These are phyloP conservation scores for Cecropterus lyciades DNA, from an alignment of 1,140 invertebrate genomes.

Conservation along the genomic window DNA sequence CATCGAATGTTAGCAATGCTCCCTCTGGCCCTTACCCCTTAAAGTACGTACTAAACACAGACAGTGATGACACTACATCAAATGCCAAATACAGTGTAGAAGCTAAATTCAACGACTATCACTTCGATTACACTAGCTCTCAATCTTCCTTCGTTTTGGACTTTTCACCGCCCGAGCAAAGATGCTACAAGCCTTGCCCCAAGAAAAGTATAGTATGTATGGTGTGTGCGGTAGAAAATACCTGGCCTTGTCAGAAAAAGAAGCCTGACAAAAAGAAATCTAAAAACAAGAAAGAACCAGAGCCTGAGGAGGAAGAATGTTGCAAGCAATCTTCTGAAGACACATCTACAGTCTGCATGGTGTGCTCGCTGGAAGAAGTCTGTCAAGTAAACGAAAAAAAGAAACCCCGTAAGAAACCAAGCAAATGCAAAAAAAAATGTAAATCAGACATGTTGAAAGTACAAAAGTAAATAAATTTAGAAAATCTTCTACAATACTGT, in stretches of 20 bases:
- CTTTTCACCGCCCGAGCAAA: conserved; percentile 69
- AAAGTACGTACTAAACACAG: conserved; percentile 72
- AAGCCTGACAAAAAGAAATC: conserved; percentile 8
- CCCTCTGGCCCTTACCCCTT: conserved; percentile 72
- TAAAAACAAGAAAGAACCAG: background rate
- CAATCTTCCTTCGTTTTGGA: conserved; percentile 72
- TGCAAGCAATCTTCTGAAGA: conserved; percentile 39
- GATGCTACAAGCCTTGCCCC: conserved; percentile 56
- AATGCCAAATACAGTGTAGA: conserved; percentile 68
- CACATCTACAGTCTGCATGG: conserved; percentile 33
- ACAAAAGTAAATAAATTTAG: background rate
- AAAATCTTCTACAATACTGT: too few species aligned
- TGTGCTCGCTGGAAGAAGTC: conserved; percentile 29
- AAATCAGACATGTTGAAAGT: background rate
- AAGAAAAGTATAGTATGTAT: conserved; percentile 51
- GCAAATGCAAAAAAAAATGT: conserved; percentile 1
- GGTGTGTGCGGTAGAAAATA: conserved; percentile 26
- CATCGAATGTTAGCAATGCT: conserved; percentile 67
- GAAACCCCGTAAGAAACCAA: conserved; percentile 1
- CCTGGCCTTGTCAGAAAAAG: conserved; percentile 15
- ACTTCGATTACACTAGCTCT: conserved; percentile 75
- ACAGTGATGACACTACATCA: conserved; percentile 40
- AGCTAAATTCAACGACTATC: conserved; percentile 74
- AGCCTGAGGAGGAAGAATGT: background rate
- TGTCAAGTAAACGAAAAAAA: background rate